Percentiles rank a stretch among this genome's conserved stretches.
Conservation (phyloP, 2,888 invertebrate species). For the Protophormia terraenovae region DNA sequence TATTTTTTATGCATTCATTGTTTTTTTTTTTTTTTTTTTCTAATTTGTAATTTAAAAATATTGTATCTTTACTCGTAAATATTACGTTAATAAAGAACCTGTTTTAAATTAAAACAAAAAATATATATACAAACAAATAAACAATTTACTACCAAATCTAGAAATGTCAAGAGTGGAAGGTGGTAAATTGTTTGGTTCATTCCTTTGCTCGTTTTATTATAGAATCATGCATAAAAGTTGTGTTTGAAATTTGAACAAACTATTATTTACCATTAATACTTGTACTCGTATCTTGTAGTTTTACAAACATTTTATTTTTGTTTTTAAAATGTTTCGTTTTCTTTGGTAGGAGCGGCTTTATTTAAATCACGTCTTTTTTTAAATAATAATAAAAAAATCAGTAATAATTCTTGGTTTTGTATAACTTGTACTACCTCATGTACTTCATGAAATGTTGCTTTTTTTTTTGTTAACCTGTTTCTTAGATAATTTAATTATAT, state of each 20-base stretch:
- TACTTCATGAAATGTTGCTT: not conserved
- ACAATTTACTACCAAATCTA: constrained; percentile 47
- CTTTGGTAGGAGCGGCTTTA: constrained; percentile 47
- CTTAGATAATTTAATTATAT: not conserved
- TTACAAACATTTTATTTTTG: constrained; percentile 43
- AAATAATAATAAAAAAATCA: not conserved
- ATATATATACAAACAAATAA: not conserved
- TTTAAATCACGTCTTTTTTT: constrained; percentile 32
- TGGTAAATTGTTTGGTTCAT: constrained; percentile 38
- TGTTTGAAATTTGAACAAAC: constrained; percentile 27
- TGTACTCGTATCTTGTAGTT: not conserved
- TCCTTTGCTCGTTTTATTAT: not conserved
- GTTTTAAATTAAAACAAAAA: constrained; percentile 52
- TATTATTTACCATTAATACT: constrained; percentile 25
- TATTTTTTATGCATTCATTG: not conserved
- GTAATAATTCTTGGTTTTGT: not conserved
- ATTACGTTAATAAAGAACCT: constrained; percentile 57
- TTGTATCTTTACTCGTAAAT: not conserved
- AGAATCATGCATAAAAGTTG: constrained; percentile 30
- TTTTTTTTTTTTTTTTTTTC: constrained; percentile 4
- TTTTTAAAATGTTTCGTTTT: not conserved
- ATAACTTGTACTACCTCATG: not conserved
- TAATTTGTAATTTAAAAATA: constrained; percentile 35
- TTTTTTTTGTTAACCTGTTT: constrained; percentile 21
- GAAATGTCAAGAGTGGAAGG: constrained; percentile 67